Conservation (phyloP, 2,888 invertebrate species). For the Spisula solida region DNA sequence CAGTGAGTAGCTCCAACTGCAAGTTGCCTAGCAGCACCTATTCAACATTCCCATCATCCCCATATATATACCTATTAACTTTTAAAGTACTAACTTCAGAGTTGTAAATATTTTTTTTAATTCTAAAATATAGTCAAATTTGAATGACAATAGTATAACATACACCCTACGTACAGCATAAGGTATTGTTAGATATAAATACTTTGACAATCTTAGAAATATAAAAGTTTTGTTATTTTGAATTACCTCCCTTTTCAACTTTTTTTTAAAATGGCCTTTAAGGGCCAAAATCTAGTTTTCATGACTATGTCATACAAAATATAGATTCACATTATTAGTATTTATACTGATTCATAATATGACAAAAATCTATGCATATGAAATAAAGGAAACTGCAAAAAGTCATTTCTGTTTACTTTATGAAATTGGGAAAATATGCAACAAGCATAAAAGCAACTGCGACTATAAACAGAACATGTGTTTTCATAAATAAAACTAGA, state of each 20-base stretch:
- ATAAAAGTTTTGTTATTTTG: neutral
- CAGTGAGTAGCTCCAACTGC: slow-evolving; percentile 77
- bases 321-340: neutral
- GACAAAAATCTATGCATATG: no score
- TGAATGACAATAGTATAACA: neutral
- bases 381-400: no score
- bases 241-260: slow-evolving; percentile 44
- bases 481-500: no score
- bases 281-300: neutral
- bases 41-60: neutral
- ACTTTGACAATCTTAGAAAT: neutral
- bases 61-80: slow-evolving; percentile 8
- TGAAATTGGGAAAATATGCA: no score
- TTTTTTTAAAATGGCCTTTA: neutral
- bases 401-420: no score
- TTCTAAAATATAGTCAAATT: neutral
- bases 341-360: no score
- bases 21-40: slow-evolving; percentile 58
- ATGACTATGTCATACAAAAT: neutral
- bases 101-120: neutral
- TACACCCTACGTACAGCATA: neutral
- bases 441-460: no score
- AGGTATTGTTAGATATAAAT: neutral
- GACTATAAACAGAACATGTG: no score
- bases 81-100: neutral